Evolutionary conservation across 2,113 vertebrate genomes (phyloP).

Genomic region (Eira barbara): DNA sequence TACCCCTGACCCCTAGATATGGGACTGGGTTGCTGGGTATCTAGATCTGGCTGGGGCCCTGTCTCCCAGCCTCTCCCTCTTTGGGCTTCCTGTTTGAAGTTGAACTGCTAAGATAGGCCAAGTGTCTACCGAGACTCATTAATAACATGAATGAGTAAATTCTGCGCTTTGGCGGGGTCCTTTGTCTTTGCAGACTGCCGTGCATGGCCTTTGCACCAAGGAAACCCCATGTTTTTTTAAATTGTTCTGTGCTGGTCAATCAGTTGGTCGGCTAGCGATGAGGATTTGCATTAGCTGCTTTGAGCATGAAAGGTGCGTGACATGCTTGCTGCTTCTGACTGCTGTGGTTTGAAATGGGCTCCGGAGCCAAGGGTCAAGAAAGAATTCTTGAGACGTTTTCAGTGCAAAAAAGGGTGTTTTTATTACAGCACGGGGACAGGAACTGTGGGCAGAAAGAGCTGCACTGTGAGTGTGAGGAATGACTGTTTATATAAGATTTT

Average conservation of each 20-base stretch:
- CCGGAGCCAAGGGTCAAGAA: neutral
- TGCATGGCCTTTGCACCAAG: neutral
- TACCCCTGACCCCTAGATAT: neutral
- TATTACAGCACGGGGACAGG: neutral
- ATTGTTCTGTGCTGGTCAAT: neutral
- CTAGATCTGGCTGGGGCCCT: neutral
- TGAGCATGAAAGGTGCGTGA: neutral
- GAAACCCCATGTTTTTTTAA: neutral
- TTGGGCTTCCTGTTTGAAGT: neutral
- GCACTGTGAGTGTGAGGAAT: neutral
- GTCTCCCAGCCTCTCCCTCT: neutral
- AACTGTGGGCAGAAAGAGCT: neutral
- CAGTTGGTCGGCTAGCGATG: neutral
- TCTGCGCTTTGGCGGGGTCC: neutral
- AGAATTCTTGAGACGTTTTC: neutral
- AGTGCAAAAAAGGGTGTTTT: neutral
- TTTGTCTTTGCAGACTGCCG: neutral
- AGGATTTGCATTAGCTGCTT: neutral
- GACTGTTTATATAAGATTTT: neutral
- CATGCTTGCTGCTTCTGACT: neutral
- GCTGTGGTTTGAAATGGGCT: neutral
- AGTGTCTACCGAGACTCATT: neutral
- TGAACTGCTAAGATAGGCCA: neutral
- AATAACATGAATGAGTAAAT: neutral
- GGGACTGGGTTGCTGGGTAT: neutral